These are phyloP conservation scores for Acanthurus tractus DNA, from an alignment of 2,797 vertebrate species.

Conservation along the genomic window DNA sequence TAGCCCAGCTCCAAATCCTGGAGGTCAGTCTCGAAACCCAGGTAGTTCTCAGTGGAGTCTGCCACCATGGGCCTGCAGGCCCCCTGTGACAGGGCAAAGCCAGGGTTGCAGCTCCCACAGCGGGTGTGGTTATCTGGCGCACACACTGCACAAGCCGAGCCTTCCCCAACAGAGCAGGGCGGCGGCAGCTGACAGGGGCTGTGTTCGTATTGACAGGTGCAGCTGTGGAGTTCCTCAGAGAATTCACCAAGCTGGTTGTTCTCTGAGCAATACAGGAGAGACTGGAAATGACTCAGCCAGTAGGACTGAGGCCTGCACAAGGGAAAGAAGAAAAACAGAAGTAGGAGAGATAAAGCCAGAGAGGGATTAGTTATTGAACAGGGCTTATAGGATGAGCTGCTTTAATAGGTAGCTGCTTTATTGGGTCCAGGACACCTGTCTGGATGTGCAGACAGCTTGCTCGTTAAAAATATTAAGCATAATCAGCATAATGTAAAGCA, in stretches of 20 bases:
- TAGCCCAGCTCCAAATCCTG: slow-evolving; percentile 96
- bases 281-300: slow-evolving; percentile 95
- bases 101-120: slow-evolving; percentile 92
- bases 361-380: slow-evolving; percentile 37
- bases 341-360: background rate
- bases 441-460: slow-evolving; percentile 47
- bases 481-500: slow-evolving; percentile 23
- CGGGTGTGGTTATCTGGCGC: slow-evolving; percentile 94
- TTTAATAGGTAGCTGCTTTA: slow-evolving; percentile 48
- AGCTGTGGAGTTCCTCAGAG: slow-evolving; percentile 93
- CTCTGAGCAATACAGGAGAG: slow-evolving; percentile 95
- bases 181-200: slow-evolving; percentile 88
- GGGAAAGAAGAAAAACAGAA: background rate
- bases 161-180: slow-evolving; percentile 91
- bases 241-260: slow-evolving; percentile 95
- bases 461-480: slow-evolving; percentile 44
- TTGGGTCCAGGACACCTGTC: slow-evolving; percentile 39
- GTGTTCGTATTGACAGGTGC: slow-evolving; percentile 93
- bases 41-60: slow-evolving; percentile 95
- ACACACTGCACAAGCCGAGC: slow-evolving; percentile 87
- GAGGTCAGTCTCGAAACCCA: slow-evolving; percentile 96
- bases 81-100: slow-evolving; percentile 92
- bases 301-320: slow-evolving; percentile 89
- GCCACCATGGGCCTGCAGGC: slow-evolving; percentile 94
- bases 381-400: slow-evolving; percentile 29